A percentile compares a stretch with the other conserved stretches of the same genome.
Evolutionary conservation across 2,113 vertebrate genomes (phyloP).

Genomic region (Pollimyrus isidori): DNA sequence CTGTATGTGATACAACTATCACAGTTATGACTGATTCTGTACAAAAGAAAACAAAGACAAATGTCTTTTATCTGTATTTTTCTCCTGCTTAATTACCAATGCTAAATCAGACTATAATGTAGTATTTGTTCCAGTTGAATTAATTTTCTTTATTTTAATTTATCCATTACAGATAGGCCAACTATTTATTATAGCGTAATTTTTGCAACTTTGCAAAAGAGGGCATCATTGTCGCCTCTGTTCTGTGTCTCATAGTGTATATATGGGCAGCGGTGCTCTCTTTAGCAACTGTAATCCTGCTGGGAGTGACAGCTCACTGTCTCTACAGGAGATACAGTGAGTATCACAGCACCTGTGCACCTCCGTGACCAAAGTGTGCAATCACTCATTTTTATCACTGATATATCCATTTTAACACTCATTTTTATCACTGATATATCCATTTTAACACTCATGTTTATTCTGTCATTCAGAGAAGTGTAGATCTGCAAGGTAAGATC

Average conservation of each 20-base stretch:
- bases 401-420: neutral
- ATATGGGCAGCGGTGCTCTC: neutral
- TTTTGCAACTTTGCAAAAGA: neutral
- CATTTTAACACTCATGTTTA: neutral
- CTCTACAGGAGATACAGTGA: neutral
- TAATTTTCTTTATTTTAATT: too few species aligned
- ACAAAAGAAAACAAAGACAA: neutral
- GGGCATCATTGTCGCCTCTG: neutral
- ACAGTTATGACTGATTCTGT: neutral
- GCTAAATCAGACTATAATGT: neutral
- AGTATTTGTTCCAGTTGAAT: neutral
- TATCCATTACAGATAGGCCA: neutral
- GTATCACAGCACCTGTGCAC: neutral
- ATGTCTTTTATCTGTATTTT: neutral
- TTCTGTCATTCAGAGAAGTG: neutral
- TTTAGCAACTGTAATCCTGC: neutral
- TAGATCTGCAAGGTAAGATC: neutral
- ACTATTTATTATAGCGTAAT: neutral
- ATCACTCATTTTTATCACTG: neutral
- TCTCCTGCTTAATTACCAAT: neutral
- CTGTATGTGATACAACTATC: neutral
- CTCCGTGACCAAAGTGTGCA: neutral
- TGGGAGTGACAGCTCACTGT: neutral
- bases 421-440: neutral
- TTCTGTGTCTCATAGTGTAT: neutral